Base-by-base conservation (phyloP, 2,797 vertebrate genomes). In the Harpagifer antarcticus region DNA sequence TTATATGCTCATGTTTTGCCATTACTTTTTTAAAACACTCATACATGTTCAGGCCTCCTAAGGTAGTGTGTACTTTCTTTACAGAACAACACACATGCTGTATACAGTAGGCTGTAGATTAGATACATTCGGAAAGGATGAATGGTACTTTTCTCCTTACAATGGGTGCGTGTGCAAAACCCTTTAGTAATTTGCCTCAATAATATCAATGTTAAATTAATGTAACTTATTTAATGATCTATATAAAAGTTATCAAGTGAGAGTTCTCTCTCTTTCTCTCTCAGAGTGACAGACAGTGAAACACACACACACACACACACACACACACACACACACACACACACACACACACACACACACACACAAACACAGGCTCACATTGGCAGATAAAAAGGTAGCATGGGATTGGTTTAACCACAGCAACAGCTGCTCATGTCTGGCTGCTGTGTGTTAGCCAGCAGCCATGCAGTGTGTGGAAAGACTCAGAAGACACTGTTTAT, bases 361-460 rank as follows among this genome's bases (percentile, higher is more conserved):
- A 56, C 61, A 37, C 73, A 49, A 17, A 68, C 27, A 66, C 23
- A 47, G 17, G 45, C 5, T 50, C 66, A 43, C 12, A 45, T 27
- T 79, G 73, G 65, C 84, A 78, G 60, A 78, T 59, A 74, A 74
- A 78, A 48, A 42, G 48, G 64, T 60, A 70, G 69, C 76, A 74
- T 56, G 81, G 71, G 80, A 86, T 74, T 76, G 81, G 83, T 83
- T 87, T 44, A 85, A 73, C 77, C 71, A 71, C 70, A 86, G 84
- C 86, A 90, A 72, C 86, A 91, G 82, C 80, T 87, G 86, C 82
- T 86, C 71, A 47, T 82, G 81, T 84, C 78, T 84, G 82, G 74
- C 60, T 43, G 52, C 59, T 68, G 62, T 37, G 20, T 58, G 65
- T 70, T 65, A 75, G 60, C 69, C 68, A 76, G 67, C 68, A 82